A percentile compares a stretch with the other conserved stretches of the same genome.
Conservation (phyloP, 2,888 invertebrate genomes). For the Eupithecia exiguata region DNA sequence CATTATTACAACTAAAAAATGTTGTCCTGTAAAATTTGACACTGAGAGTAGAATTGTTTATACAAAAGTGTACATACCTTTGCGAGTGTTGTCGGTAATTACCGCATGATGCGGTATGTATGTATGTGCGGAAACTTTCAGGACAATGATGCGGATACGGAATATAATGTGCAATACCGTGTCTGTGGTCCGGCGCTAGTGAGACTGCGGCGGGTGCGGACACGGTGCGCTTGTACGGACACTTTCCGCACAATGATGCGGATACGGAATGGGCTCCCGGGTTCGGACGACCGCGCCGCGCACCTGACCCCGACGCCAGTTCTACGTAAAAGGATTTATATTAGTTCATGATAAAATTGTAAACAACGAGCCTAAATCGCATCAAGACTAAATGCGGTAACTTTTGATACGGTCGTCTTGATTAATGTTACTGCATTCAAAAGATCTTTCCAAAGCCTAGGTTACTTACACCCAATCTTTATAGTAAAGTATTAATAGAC, state of each 20-base stretch:
- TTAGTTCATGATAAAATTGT: background rate
- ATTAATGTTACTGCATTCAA: background rate
- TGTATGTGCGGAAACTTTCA: background rate
- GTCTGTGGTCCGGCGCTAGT: constrained; percentile 89
- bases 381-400: background rate
- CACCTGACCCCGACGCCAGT: constrained; percentile 84
- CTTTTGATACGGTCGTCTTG: background rate
- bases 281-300: constrained; percentile 90
- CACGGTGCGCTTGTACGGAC: constrained; percentile 97
- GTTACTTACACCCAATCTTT: background rate
- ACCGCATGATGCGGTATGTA: constrained; percentile 77
- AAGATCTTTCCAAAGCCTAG: background rate
- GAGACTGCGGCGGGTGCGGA: constrained; percentile 93
- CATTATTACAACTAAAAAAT: too few species aligned
- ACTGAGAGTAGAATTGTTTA: background rate
- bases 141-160: constrained; percentile 80
- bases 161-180: constrained; percentile 30
- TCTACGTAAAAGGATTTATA: constrained; percentile 14
- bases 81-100: background rate
- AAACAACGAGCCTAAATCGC: background rate
- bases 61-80: background rate
- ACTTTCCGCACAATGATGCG: constrained; percentile 95
- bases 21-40: too few species aligned
- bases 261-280: constrained; percentile 87
- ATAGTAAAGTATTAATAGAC: background rate